phyloP scores from a whole-genome alignment of 2,888 invertebrate genomes.

The Melolontha melolontha region DNA sequence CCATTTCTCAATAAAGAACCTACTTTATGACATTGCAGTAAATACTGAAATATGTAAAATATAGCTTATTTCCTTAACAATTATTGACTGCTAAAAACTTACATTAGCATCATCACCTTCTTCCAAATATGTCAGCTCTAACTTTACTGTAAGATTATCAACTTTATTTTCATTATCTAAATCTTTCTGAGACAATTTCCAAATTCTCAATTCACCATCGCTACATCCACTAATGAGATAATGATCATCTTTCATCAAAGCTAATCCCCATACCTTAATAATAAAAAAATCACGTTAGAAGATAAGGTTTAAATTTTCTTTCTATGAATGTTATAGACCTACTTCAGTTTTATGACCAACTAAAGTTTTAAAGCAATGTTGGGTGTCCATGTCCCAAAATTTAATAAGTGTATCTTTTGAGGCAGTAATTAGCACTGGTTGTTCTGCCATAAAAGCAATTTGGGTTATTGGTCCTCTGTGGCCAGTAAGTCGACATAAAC shows the following conservation, averaged over 20 bases:
- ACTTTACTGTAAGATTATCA: conserved; percentile 66
- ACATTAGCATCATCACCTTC: conserved; percentile 69
- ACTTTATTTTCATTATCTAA: conserved; percentile 65
- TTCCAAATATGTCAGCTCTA: conserved; percentile 69
- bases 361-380: conserved; percentile 95
- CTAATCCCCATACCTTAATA: conserved; percentile 85
- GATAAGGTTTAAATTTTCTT: conserved; percentile 8
- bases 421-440: conserved; percentile 79
- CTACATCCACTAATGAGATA: conserved; percentile 90
- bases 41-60: conserved; percentile 66
- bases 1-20: conserved; percentile 85
- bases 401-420: conserved; percentile 96
- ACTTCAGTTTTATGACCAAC: conserved; percentile 90
- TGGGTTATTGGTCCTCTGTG: conserved; percentile 93
- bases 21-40: conserved; percentile 80
- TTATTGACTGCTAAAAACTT: conserved; percentile 54
- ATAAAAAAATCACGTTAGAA: conserved; percentile 38
- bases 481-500: conserved; percentile 88
- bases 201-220: conserved; percentile 87
- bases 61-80: conserved; percentile 35
- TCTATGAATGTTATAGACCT: conserved; percentile 46
- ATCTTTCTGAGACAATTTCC: conserved; percentile 76
- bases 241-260: conserved; percentile 80
- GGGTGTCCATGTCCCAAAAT: conserved; percentile 96
- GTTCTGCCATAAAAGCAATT: conserved; percentile 77